Percentiles rank a stretch among this genome's conserved stretches.
Evolutionary conservation across 2,113 vertebrate species (phyloP).

Genomic region (Macaca nemestrina): DNA sequence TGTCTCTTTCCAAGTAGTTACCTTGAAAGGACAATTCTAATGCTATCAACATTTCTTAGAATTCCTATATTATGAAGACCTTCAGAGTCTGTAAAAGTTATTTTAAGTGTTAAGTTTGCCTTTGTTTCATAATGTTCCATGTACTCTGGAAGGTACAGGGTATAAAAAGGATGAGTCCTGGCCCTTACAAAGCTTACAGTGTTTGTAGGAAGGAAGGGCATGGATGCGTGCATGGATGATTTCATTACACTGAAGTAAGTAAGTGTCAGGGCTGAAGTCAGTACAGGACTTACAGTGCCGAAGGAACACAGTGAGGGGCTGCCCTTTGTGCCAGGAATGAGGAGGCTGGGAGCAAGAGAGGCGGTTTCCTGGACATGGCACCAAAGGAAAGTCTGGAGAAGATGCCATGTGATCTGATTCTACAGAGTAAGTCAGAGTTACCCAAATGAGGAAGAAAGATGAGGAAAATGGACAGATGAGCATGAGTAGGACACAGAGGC

Average conservation of each 20-base stretch:
- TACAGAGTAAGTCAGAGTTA: neutral
- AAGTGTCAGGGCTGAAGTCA: neutral
- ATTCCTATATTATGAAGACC: neutral
- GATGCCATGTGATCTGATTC: neutral
- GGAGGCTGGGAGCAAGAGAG: neutral
- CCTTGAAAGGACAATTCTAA: neutral
- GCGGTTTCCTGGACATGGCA: neutral
- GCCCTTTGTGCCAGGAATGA: neutral
- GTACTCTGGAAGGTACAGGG: too few relatives aligned
- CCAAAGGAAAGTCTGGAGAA: neutral
- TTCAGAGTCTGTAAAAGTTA: neutral
- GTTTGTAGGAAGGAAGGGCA: neutral
- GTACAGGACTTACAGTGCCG: neutral
- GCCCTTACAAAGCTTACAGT: neutral
- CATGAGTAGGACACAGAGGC: neutral
- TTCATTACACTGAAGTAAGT: neutral
- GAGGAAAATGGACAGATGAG: neutral
- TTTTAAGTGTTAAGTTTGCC: neutral
- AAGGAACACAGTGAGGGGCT: neutral
- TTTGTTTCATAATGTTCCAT: neutral
- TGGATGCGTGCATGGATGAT: neutral
- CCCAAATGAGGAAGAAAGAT: neutral
- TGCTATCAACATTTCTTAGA: neutral
- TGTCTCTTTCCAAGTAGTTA: neutral
- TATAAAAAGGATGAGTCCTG: neutral